Base-by-base conservation (phyloP, 2,113 vertebrate species). In the Myanophis thanlyinensis region DNA sequence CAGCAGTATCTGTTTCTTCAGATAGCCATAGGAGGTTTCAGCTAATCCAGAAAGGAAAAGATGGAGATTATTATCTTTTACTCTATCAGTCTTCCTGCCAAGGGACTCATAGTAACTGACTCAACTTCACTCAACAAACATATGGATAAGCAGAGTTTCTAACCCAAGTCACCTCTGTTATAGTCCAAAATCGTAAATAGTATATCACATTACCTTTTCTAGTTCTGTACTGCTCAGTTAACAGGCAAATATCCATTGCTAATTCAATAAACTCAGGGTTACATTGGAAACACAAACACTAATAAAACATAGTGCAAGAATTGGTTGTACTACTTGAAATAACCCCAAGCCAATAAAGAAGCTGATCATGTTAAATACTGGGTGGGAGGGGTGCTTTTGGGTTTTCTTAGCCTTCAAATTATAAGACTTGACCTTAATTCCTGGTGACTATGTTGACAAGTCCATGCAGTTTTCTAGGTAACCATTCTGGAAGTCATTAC, bases 1-100 rank as follows among this genome's bases (percentile, higher is more conserved):
- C 94, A 94, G 51, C 73, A 89, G 94, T 49, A 96, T n/a, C 85
- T 94, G 35, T 51, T 73, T 92, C 85, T 90, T 87, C 25, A 44
- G 67, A 93, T 35, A 93, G 47, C 73, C 20, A 25, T 93, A n/a
- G 2, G 80, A 90, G n/a, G 85, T 91, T 96, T 92, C 93, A 93
- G 56, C 89, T 88, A 88, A 25, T 62, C 84, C 62, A 92, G 87
- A 96, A 92, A 0, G 4, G 49, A 88, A 44, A 86, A 73, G n/a
- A 27, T 88, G 23, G 9, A 4, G 49, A 88, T 53, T 86, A 85
- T 44, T 80, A 53, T 30, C 25, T 35, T 73, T 48, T 49, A n/a
- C 10, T 44, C 48, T 90, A 52, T 80, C 30, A 54, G 11, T 9
- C 52, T 44, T 44, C 51, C 52, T 88, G 30, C 51, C 56, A 87